A percentile compares a stretch with the other conserved stretches of the same genome.
These are phyloP conservation scores for Leptocoma aspasia DNA, from an alignment of 2,113 vertebrate genomes.

Conservation along the genomic window DNA sequence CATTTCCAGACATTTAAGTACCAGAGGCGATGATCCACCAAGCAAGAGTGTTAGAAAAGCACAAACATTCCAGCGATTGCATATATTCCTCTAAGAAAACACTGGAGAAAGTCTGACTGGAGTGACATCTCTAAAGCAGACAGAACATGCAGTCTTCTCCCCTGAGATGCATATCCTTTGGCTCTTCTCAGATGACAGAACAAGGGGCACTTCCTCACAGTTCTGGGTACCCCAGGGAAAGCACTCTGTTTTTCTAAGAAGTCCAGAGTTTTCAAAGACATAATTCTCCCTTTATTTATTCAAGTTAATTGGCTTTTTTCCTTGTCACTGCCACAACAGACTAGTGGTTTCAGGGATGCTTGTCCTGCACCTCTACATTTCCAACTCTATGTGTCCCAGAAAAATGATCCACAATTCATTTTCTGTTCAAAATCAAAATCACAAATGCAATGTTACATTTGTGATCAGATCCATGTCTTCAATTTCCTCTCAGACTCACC, in stretches of 20 bases:
- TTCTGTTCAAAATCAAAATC: not conserved
- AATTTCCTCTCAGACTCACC: not conserved
- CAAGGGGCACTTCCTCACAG: not conserved
- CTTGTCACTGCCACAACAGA: fast-evolving
- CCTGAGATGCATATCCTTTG: not conserved
- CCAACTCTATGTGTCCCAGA: fast-evolving
- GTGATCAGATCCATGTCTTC: not conserved
- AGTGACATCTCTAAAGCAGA: not conserved
- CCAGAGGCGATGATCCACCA: not conserved
- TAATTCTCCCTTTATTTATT: not conserved
- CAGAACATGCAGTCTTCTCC: not conserved
- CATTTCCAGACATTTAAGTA: not conserved
- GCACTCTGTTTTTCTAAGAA: not conserved
- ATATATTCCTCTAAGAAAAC: not conserved
- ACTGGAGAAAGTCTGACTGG: not conserved
- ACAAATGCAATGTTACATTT: not conserved
- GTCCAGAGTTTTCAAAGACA: not conserved
- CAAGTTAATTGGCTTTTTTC: not conserved
- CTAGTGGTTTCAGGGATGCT: not conserved
- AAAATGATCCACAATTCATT: not conserved
- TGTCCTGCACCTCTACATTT: not conserved
- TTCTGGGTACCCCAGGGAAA: not conserved
- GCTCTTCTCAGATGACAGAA: not conserved
- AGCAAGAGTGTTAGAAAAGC: slow-evolving; percentile 2
- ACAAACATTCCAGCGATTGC: not conserved